These are phyloP conservation scores for Panopea generosa DNA, from an alignment of 2,888 invertebrate genomes.

Conservation along the genomic window DNA sequence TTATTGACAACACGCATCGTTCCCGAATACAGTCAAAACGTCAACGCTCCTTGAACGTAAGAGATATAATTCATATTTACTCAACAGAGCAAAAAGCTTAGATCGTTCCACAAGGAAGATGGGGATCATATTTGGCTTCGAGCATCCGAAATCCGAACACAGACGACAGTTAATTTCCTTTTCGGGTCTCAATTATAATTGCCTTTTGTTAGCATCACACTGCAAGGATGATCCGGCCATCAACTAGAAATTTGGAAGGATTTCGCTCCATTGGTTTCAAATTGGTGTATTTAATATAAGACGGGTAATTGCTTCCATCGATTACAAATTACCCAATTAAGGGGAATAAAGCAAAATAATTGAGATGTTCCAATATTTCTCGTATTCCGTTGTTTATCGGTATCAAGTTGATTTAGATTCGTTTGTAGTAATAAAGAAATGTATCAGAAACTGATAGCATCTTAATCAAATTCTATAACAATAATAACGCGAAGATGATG, in stretches of 20 bases:
- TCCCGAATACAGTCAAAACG: slow-evolving; percentile 17
- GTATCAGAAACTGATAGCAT: slow-evolving; percentile 59
- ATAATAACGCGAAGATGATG: slow-evolving; percentile 55
- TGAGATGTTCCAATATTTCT: slow-evolving; percentile 46
- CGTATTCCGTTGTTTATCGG: slow-evolving; percentile 54
- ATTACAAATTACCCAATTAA: slow-evolving; percentile 66
- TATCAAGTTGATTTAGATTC: slow-evolving; percentile 57
- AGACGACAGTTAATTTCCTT: slow-evolving; percentile 65
- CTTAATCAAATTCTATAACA: slow-evolving; percentile 70
- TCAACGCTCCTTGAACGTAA: slow-evolving; percentile 29
- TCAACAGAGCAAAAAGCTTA: slow-evolving; percentile 29
- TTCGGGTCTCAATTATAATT: slow-evolving; percentile 52
- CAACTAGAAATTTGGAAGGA: slow-evolving; percentile 34
- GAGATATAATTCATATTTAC: slow-evolving; percentile 52
- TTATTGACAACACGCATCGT: slow-evolving; percentile 27
- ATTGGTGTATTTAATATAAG: slow-evolving; percentile 64
- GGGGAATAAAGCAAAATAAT: slow-evolving; percentile 63
- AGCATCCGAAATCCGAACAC: slow-evolving; percentile 53
- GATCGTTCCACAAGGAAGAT: slow-evolving; percentile 36
- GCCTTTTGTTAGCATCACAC: slow-evolving; percentile 59
- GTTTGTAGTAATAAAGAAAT: slow-evolving; percentile 64
- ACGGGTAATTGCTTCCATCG: slow-evolving; percentile 53
- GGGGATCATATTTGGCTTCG: slow-evolving; percentile 43
- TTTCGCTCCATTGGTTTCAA: slow-evolving; percentile 40
- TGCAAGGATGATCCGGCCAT: slow-evolving; percentile 43